Evolutionary conservation across 1,140 invertebrate genomes (phyloP).

Genomic region (Drosophila ogumai): DNA sequence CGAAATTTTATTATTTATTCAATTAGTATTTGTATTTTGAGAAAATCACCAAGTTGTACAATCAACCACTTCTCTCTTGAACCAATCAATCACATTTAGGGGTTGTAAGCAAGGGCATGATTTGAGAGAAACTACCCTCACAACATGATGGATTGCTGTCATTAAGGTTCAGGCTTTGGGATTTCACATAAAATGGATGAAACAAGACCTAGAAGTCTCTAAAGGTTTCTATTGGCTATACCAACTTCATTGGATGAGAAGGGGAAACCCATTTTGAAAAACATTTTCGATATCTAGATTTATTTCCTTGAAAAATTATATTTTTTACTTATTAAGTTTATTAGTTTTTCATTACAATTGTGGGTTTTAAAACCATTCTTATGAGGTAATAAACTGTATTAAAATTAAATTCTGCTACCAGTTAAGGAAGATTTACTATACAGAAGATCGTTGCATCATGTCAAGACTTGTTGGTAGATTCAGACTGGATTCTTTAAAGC

Average conservation of each 20-base stretch:
- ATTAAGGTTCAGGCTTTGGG: not conserved
- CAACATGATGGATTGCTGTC: constrained; percentile 72
- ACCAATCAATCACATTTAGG: constrained; percentile 61
- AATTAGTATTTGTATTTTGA: not conserved
- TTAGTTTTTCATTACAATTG: too few relatives aligned
- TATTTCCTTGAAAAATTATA: too few relatives aligned
- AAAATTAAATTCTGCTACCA: not conserved
- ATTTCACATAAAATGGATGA: not conserved
- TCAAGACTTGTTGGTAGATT: constrained; percentile 60
- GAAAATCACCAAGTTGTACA: not conserved
- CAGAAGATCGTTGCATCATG: constrained; percentile 53
- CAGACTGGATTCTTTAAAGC: constrained; percentile 39
- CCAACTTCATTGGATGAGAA: constrained; percentile 1
- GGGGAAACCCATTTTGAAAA: constrained; percentile 5
- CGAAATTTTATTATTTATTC: not conserved
- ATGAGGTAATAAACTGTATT: not conserved
- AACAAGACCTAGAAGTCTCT: not conserved
- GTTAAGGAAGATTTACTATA: constrained; percentile 3
- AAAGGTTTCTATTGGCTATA: not conserved
- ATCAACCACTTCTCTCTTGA: constrained; percentile 2
- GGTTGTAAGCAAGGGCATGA: constrained; percentile 33
- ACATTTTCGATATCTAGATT: too few relatives aligned
- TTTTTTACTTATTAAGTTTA: not conserved
- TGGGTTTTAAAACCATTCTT: not conserved
- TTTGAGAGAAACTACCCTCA: constrained; percentile 42